Base-by-base conservation (phyloP, 2,113 vertebrate genomes). In the Ptilorrhoa leucosticta region DNA sequence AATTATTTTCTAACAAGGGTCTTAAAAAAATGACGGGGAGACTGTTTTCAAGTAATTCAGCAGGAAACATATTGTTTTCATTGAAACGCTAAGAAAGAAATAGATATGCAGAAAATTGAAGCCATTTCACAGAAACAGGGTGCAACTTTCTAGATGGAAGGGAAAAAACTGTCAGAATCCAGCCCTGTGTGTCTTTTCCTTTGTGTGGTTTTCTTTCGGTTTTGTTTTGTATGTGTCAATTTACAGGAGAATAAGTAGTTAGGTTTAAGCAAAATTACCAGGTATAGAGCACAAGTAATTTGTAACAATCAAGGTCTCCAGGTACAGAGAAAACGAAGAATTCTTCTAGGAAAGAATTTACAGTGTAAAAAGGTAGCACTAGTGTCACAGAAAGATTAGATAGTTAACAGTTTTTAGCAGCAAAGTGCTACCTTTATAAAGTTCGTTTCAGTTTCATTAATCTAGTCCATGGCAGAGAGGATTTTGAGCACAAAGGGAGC, bases 391-490 rank as follows among this genome's bases (percentile, higher is more conserved):
- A 94, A 94, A 96, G 90, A 97, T 95, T 90, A 88, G 90, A 91
- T 80, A 93, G 75, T 93, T 97, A 95, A 90, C 83, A 92, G 85
- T 53, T 96, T 96, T 94, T 95, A 96, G 75, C 88, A 95, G 95
- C 37, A 65, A 93, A 95, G 61, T 91, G 54, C 86, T 90, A 84
- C 95, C 72, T 93, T 96, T 95, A 82, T 93, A 87, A 96, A 93
- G 90, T 96, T 95, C 89, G 91, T 89, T 78, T 88, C 78, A 58
- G 69, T 93, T 97, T 95, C 93, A 96, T 97, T 96, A 96, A 97
- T 96, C 81, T 96, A 82, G 83, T 94, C 83, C 35, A 35, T 77
- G 87, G 84, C 68, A 93, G 78, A 94, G 89, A 85, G 84, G 85
- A 85, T 89, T 93, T 82, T 39, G 73, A 93, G 89, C 95, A 95